Conservation (phyloP, 1,140 invertebrate genomes). For the Hycleus cichorii region DNA sequence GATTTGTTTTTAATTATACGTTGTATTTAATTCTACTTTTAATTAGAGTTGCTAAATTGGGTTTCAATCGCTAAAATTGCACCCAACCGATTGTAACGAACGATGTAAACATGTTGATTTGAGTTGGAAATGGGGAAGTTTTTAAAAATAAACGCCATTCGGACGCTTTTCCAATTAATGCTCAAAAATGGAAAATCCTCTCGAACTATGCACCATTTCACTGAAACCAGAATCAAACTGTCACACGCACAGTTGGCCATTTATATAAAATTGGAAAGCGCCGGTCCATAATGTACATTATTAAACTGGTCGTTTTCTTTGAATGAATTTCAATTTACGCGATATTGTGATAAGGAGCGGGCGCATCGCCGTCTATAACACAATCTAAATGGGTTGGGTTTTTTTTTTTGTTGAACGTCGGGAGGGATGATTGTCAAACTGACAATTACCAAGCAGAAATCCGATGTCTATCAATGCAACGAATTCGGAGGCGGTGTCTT, state of each 20-base stretch:
- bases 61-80: no score
- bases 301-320: conserved; percentile 12
- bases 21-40: no score
- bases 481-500: neutral
- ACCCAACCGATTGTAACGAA: no score
- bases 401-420: no score
- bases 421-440: conserved; percentile 4
- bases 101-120: no score
- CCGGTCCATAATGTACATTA: neutral
- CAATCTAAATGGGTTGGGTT: no score
- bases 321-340: conserved; percentile 35
- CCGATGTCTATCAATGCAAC: conserved; percentile 5
- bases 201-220: conserved; percentile 33
- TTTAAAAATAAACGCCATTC: conserved; percentile 29
- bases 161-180: conserved; percentile 33
- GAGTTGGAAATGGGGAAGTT: neutral
- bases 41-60: no score
- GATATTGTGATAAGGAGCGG: conserved; percentile 29
- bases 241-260: conserved; percentile 21
- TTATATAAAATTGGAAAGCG: conserved; percentile 12
- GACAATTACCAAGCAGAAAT: conserved; percentile 12
- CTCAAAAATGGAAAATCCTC: conserved; percentile 37
- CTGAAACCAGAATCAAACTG: conserved; percentile 32
- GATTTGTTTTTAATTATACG: no score
- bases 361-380: conserved; percentile 5